Evolutionary conservation across 2,113 vertebrate species (phyloP), one percentile per base, ranked within the genome.

Genomic region (Himantopus leucocephalus): DNA sequence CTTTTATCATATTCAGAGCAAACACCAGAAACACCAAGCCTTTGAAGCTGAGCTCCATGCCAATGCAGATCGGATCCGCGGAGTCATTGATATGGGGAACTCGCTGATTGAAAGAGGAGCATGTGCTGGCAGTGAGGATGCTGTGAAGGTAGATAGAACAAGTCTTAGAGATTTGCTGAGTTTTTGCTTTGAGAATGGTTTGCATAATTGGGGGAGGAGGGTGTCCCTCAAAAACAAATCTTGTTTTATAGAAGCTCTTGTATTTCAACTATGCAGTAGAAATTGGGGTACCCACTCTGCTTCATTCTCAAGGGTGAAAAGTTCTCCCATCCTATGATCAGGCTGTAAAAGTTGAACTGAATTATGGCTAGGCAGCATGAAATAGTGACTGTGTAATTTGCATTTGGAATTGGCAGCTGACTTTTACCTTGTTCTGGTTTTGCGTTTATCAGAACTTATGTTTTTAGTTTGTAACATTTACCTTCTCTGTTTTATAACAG

Each of bases 21-120:
- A 99, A 78, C 99, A 99, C 96, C 99, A 99, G 98, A 99, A 99
- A 74, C 99, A 99, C 95, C 99, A 99, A 94, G 99, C 99, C 20
- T 99, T 99, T 8, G 99, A 99, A 94, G 99, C 99, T 0, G 99
- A 99, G 96, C 98, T 99, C 41, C 99, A 99, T 0, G 99, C 99
- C 97, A 99, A 99, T 1, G 99, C 99, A 0, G 99, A 99, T 97
- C 98, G 99, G 21, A 99, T 99, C 97, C 99, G 99, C 0, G 99
- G 99, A 0, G 99, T 99, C 91, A 99, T 99, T 1, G 99, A 99
- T 63, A 99, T 99, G 13, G 99, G 99, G 29, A 99, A 99, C 94
- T 98, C 99, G 2, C 98, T 99, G 78, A 99, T 99, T 41, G 99
- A 99, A 62, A 99, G 99, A 18, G 99, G 99, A 24, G 99, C 99